Conservation (phyloP, 2,797 vertebrate species). For the Molossus alvarezi region DNA sequence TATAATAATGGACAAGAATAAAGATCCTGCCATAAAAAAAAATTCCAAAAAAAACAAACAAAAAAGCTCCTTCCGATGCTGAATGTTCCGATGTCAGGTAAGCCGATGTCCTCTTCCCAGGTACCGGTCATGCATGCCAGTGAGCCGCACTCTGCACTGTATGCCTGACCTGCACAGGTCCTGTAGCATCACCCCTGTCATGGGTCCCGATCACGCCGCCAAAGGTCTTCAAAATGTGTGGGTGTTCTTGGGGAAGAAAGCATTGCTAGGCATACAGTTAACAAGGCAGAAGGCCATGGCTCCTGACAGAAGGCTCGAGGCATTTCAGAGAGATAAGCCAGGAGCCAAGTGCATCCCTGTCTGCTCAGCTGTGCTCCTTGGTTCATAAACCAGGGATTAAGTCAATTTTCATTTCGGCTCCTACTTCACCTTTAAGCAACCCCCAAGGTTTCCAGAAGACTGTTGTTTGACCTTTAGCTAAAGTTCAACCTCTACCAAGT, state of each 20-base stretch:
- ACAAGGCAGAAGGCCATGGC: constrained; percentile 14
- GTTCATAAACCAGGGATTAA: constrained; percentile 89
- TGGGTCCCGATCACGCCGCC: neutral
- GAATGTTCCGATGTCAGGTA: neutral
- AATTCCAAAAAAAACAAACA: neutral
- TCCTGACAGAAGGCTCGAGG: constrained; percentile 49
- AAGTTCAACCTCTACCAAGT: constrained; percentile 85
- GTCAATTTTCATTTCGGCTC: constrained; percentile 87
- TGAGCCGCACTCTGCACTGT: neutral
- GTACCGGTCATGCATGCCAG: neutral
- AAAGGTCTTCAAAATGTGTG: constrained; percentile 8
- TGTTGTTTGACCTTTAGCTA: constrained; percentile 86
- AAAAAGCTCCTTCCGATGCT: neutral
- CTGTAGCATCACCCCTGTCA: neutral
- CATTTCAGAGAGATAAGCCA: constrained; percentile 82
- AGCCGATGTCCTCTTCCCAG: neutral
- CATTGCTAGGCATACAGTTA: neutral
- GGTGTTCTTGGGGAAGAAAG: neutral
- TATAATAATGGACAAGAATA: neutral
- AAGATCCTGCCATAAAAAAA: neutral
- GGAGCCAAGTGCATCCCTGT: constrained; percentile 76
- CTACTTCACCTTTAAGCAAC: constrained; percentile 87
- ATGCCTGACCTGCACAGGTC: neutral
- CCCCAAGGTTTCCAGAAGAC: constrained; percentile 81
- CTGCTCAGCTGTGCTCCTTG: constrained; percentile 81